Evolutionary conservation across 2,888 invertebrate genomes (phyloP).

Genomic region (Embidobia sp.): DNA sequence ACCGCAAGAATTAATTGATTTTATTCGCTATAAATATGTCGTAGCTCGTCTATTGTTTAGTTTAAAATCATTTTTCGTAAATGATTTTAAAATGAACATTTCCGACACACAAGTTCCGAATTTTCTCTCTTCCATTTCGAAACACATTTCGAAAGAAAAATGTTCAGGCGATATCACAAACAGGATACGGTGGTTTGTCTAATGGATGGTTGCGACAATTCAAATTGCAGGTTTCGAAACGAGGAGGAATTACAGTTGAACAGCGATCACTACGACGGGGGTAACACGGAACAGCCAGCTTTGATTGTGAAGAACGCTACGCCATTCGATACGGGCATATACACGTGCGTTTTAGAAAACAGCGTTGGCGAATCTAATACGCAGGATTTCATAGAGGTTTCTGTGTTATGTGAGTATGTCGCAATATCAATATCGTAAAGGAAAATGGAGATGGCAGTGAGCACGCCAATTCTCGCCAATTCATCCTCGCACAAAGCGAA

Average conservation of each 20-base stretch:
- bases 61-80: no score
- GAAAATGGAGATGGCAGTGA: constrained; percentile 48
- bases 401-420: constrained; percentile 90
- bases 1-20: no score
- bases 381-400: constrained; percentile 88
- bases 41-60: no score
- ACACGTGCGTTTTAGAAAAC: constrained; percentile 91
- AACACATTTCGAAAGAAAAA: no score
- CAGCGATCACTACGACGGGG: constrained; percentile 88
- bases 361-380: constrained; percentile 89
- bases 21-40: no score
- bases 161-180: no score
- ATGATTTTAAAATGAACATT: no score
- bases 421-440: constrained; percentile 64
- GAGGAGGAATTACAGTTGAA: constrained; percentile 84
- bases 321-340: constrained; percentile 91
- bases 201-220: no score
- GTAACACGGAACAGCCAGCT: constrained; percentile 88
- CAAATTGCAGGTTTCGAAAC: constrained; percentile 85
- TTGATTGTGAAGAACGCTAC: constrained; percentile 89
- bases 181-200: no score
- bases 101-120: no score
- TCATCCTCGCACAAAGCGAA: constrained; percentile 28
- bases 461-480: constrained; percentile 42
- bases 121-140: no score